phyloP scores from a whole-genome alignment of 2,113 vertebrate genomes.

The Pterocles gutturalis region DNA sequence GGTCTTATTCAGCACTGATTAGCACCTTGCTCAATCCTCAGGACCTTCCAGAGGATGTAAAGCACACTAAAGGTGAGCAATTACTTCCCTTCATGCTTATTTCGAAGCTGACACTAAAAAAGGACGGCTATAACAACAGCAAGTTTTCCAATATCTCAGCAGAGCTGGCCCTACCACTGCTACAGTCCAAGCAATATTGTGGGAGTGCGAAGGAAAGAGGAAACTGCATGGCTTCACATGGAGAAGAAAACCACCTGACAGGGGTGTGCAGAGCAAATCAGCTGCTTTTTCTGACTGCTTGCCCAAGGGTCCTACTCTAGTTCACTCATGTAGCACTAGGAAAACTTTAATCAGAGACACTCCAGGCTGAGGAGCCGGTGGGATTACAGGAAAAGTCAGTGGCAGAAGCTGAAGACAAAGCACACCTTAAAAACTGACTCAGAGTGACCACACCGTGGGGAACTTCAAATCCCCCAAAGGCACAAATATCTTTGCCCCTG shows the following conservation, averaged over 20 bases:
- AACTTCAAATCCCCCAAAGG: background rate
- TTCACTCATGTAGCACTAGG: background rate
- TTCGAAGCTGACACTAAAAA: background rate
- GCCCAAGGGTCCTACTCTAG: background rate
- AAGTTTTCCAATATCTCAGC: background rate
- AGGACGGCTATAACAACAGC: background rate
- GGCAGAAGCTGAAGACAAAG: background rate
- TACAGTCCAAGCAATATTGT: background rate
- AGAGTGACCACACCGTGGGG: background rate
- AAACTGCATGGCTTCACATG: fast-evolving
- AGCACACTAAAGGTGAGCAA: background rate
- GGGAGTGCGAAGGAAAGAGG: background rate
- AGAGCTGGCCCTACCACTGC: background rate
- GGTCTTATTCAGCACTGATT: background rate
- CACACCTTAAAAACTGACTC: background rate
- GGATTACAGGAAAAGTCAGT: background rate
- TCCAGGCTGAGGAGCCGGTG: background rate
- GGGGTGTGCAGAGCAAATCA: background rate
- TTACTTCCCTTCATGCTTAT: background rate
- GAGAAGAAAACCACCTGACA: background rate
- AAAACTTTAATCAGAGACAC: background rate
- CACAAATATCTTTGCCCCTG: background rate
- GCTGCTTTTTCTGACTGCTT: background rate
- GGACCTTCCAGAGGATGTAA: background rate
- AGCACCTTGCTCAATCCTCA: background rate